These are phyloP conservation scores for Gambusia holbrooki DNA, from an alignment of 2,113 vertebrate genomes.

Conservation along the genomic window DNA sequence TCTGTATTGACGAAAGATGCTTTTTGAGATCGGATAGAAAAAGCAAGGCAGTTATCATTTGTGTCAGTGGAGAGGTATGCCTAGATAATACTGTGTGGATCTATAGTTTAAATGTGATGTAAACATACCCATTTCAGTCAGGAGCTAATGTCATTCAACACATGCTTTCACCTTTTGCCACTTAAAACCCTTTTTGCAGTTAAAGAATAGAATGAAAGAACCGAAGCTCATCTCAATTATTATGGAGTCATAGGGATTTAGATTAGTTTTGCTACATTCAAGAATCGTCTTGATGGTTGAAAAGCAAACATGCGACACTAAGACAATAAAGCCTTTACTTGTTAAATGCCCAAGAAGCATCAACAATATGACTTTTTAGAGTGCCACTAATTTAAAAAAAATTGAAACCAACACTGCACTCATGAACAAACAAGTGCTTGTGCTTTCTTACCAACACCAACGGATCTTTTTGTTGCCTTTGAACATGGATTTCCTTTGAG, in stretches of 20 bases:
- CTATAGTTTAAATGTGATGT: neutral
- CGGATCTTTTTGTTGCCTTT: constrained; percentile 37
- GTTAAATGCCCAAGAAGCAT: constrained; percentile 38
- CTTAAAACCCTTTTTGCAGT: constrained; percentile 10
- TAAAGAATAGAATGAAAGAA: constrained; percentile 4
- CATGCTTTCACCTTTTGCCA: constrained; percentile 4
- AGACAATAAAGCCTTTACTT: constrained; percentile 40
- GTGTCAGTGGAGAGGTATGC: neutral
- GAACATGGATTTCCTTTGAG: constrained; percentile 46
- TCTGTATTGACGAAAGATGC: neutral
- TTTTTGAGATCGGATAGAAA: constrained; percentile 1
- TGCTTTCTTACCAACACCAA: constrained; percentile 67
- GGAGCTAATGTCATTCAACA: constrained; percentile 3
- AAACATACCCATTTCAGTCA: constrained; percentile 1
- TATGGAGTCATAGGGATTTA: neutral
- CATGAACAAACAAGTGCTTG: constrained; percentile 44
- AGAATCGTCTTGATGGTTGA: constrained; percentile 10
- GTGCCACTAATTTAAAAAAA: constrained; percentile 19
- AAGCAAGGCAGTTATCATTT: neutral
- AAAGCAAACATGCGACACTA: constrained; percentile 56
- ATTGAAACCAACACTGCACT: constrained; percentile 62
- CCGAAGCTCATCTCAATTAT: neutral
- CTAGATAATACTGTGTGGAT: neutral
- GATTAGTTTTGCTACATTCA: constrained; percentile 40
- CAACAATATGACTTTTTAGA: constrained; percentile 4